These are phyloP conservation scores for Hemicordylus capensis DNA, from an alignment of 2,113 vertebrate species.

Conservation along the genomic window DNA sequence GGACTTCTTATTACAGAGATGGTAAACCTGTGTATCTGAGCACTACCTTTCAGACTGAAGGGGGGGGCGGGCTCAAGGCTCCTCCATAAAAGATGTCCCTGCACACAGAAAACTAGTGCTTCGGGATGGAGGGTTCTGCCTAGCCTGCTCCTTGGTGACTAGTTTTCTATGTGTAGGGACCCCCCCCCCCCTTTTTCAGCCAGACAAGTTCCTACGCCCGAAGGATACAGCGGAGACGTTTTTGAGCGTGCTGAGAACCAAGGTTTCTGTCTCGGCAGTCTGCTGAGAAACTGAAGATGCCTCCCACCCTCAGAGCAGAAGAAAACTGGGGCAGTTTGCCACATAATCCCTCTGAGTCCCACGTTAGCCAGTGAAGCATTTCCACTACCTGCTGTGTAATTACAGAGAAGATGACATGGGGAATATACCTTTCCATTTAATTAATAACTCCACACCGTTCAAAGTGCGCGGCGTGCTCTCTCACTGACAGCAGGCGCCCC, in stretches of 20 bases:
- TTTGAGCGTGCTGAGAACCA: neutral
- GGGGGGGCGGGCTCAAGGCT: too few relatives aligned
- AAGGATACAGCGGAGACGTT: neutral
- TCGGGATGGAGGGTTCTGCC: neutral
- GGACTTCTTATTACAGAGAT: too few relatives aligned
- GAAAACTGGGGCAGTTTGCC: neutral
- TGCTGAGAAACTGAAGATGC: too few relatives aligned
- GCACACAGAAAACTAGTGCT: neutral
- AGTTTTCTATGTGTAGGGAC: neutral
- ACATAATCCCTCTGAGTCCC: neutral
- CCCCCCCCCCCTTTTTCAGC: too few relatives aligned
- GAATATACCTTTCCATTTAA: slow-evolving; percentile 51
- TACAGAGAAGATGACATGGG: slow-evolving; percentile 41
- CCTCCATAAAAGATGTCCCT: neutral
- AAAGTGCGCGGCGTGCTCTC: neutral
- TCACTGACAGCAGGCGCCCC: neutral
- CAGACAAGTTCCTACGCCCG: too few relatives aligned
- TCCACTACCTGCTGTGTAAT: slow-evolving; percentile 37
- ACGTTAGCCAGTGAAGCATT: neutral
- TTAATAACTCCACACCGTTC: slow-evolving; percentile 42
- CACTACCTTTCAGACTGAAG: neutral
- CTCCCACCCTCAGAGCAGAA: too few relatives aligned
- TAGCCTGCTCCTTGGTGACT: neutral
- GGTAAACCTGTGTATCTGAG: too few relatives aligned
- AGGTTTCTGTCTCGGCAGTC: neutral